Evolutionary conservation across 2,113 vertebrate genomes (phyloP), one percentile per base, ranked within the genome.

Genomic region (Leptobrachium leishanense): DNA sequence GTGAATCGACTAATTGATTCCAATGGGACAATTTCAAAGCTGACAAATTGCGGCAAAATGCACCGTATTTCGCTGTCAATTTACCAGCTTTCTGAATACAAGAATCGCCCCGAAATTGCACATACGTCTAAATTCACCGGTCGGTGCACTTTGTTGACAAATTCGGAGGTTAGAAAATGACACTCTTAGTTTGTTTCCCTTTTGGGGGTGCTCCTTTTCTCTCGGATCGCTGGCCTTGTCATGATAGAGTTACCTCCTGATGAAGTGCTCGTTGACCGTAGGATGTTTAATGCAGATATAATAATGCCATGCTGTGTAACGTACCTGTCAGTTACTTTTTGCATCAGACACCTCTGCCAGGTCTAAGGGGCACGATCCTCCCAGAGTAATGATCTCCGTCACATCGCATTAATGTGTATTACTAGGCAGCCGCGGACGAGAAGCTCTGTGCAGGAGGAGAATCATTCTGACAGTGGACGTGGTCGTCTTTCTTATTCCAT

Each of bases 391-490:
- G 44, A 53, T 68, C 63, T n/a, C 74, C 42, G 63, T 64, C 64
- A 68, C 44, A 76, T 76, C 64, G 40, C 68, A 76, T 76, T 65
- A 76, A 68, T 68, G 67, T 68, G 64, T 46, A 76, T 76, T 76
- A 68, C 75, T 40, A 68, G 65, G 50, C 75, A 57, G 65, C 39
- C 67, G 75, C 75, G 68, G 68, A 68, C 68, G 68, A 50, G 75
- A 46, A 68, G 44, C 54, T 46, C 75, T 57, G 67, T 55, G 75
- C 68, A 76, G 64, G 44, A 57, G 75, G 64, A 46, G 57, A 50
- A 20, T 74, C 70, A 7, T 3, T 44, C 6, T 67, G 9, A 39
- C n/a, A 74, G 44, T 50, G 41, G 53, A 9, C 44, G 66, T 41
- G 54, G 41, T 39, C 20, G 4, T 50, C 46, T 50, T 50, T 8